Evolutionary conservation across 2,113 vertebrate genomes (phyloP).

Genomic region (Turnix velox): DNA sequence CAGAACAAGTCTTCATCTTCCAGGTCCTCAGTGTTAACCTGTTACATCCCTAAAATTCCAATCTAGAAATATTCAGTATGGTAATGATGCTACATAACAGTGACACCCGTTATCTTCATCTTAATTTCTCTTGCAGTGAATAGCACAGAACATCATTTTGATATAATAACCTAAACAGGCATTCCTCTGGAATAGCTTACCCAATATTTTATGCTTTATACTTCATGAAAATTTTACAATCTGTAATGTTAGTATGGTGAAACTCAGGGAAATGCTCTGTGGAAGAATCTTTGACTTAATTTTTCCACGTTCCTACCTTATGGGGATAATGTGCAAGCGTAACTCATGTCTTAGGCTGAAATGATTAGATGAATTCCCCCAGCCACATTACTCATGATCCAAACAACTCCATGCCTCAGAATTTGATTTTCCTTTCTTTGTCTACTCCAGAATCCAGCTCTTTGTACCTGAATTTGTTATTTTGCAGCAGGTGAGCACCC

Average conservation of each 20-base stretch:
- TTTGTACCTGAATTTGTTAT: background rate
- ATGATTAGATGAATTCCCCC: background rate
- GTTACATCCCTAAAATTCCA: background rate
- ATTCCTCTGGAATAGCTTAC: background rate
- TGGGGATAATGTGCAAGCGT: rapidly evolving
- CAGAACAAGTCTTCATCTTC: background rate
- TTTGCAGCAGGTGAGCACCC: background rate
- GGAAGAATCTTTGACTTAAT: background rate
- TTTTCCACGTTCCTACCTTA: background rate
- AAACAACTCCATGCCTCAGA: background rate
- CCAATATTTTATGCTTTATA: background rate
- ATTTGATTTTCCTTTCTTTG: background rate
- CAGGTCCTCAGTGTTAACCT: background rate
- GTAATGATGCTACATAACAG: background rate
- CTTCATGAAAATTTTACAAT: background rate
- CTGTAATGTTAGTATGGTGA: background rate
- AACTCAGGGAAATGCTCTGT: background rate
- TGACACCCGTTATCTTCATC: background rate
- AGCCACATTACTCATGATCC: background rate
- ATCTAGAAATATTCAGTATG: background rate
- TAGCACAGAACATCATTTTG: background rate
- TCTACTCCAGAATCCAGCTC: background rate
- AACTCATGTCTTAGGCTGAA: background rate
- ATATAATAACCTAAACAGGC: background rate
- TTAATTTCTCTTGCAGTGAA: background rate